Percentiles rank a stretch among this genome's conserved stretches.
Evolutionary conservation across 2,888 invertebrate species (phyloP).

Genomic region (Eupithecia subfuscata): DNA sequence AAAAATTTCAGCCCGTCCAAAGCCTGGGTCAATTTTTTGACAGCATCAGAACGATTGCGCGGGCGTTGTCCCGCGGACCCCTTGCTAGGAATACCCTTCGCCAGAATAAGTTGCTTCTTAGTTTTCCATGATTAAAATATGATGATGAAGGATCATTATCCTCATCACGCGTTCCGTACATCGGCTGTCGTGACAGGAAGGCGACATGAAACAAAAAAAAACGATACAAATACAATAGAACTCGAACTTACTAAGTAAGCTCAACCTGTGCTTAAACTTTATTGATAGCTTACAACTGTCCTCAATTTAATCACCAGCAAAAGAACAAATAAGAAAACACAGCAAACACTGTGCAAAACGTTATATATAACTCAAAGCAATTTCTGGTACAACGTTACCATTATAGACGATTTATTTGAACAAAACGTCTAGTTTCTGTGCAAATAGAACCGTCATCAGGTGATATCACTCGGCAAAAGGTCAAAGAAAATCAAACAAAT

Average conservation of each 20-base stretch:
- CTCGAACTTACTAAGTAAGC: too few species aligned
- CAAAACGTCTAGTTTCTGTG: background rate
- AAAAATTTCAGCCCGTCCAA: too few species aligned
- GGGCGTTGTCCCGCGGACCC: too few species aligned
- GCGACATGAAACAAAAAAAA: background rate
- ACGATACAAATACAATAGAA: too few species aligned
- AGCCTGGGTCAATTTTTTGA: too few species aligned
- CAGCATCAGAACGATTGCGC: too few species aligned
- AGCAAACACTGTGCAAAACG: background rate
- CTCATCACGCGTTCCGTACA: background rate
- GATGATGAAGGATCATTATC: too few species aligned
- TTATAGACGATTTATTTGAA: slow-evolving; percentile 1
- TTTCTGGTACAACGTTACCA: background rate
- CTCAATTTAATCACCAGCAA: background rate
- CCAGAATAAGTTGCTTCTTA: background rate
- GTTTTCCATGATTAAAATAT: background rate
- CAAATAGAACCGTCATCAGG: slow-evolving; percentile 4
- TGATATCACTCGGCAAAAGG: slow-evolving; percentile 7
- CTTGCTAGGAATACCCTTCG: too few species aligned
- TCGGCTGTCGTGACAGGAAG: background rate
- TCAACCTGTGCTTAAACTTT: background rate
- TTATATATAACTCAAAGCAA: background rate
- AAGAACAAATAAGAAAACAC: background rate
- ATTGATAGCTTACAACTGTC: slow-evolving; percentile 36
- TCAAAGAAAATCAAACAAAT: slow-evolving; percentile 25